Evolutionary conservation across 2,888 invertebrate species (phyloP), one percentile per base, ranked within the genome.

Genomic region (Dascillus cervinus): DNA sequence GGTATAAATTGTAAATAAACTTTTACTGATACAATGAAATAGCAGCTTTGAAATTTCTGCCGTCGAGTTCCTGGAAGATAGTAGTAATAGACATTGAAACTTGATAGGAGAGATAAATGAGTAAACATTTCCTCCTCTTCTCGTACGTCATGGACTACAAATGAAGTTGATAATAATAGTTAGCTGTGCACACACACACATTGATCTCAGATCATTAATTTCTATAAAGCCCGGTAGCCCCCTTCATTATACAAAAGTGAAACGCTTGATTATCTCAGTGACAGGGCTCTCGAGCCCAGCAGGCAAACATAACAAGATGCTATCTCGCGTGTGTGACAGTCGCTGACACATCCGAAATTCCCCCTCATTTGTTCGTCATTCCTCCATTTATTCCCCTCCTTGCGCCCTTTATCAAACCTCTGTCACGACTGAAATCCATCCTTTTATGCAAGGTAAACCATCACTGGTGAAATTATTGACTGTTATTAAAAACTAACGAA

Each of bases 271-370:
- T 49, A 49, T 42, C 46, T 44, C 43, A 37, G 30, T 31, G 42
- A 38, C 39, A 38, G 30, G 17, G 46, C 34, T 39, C 43, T 42
- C 41, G 36, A 39, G 44, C 42, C 39, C 44, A 40, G 31, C 39
- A 36, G 41, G 44, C 46, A 41, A 39, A 37, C 41, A 43, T 44
- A 45, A 46, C 44, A 40, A 41, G 47, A 48, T 49, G 35, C 34
- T 44, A 46, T 46, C 46, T 49, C 39, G 41, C 49, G 48, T 46
- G 45, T 47, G 49, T 49, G 49, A 46, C 49, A 49, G 42, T 47
- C 41, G 49, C 49, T 49, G 49, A 49, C 47, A 46, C 47, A 45
- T 46, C 49, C 41, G 37, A 48, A 48, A 49, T 47, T 46, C 43
- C 39, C 40, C 45, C 39, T 6, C n/a, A 37, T 39, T 43, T 34